Percentiles rank a stretch among this genome's conserved stretches.
Evolutionary conservation across 2,113 vertebrate genomes (phyloP).

Genomic region (Corvus hawaiiensis): DNA sequence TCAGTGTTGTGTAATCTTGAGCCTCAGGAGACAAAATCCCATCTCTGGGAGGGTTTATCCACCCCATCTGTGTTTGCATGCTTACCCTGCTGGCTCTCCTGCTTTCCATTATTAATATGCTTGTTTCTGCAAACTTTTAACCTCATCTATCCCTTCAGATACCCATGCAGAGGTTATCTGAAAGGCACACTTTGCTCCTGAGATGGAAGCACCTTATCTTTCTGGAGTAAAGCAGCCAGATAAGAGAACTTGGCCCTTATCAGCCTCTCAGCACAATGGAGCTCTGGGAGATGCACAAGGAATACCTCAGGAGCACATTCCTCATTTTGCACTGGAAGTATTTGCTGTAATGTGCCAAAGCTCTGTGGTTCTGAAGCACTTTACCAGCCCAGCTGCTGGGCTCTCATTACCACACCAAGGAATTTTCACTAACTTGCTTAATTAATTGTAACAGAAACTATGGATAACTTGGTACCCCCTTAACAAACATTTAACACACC

Average conservation of each 20-base stretch:
- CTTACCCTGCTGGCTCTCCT: background rate
- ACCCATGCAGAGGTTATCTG: background rate
- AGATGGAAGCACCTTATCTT: background rate
- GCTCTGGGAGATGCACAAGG: background rate
- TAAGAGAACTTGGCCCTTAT: background rate
- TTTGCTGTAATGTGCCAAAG: background rate
- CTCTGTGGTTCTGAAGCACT: background rate
- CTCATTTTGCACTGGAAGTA: background rate
- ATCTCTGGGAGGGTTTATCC: background rate
- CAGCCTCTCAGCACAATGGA: background rate
- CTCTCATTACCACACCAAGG: background rate
- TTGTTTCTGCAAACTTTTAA: background rate
- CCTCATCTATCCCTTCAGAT: background rate
- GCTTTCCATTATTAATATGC: background rate
- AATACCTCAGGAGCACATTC: background rate
- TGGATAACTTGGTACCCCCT: background rate
- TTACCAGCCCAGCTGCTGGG: background rate
- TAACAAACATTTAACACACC: background rate
- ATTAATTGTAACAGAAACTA: background rate
- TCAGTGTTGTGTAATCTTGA: background rate
- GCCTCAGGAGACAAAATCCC: background rate
- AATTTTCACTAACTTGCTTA: background rate
- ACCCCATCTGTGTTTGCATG: background rate
- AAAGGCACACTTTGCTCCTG: background rate
- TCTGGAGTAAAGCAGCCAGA: background rate